Evolutionary conservation across 2,797 vertebrate species (phyloP), one percentile per base, ranked within the genome.

Genomic region (Pagetopsis macropterus): DNA sequence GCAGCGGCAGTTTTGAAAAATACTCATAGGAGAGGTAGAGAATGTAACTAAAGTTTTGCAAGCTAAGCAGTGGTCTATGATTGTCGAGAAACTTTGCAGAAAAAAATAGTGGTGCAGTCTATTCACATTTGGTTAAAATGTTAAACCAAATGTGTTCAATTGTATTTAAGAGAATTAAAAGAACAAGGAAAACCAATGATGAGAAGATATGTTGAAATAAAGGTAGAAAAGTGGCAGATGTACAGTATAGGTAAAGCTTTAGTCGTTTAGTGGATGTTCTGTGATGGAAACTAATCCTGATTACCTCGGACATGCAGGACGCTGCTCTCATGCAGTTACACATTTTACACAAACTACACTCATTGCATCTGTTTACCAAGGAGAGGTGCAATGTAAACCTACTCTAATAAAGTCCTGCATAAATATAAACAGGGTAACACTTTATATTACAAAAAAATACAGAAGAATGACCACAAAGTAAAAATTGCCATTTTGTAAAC

Each of bases 241-340:
- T 17, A n/a, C n/a, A n/a, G n/a, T n/a, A 27, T 73, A 76, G 55
- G 49, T 63, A 67, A 84, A 76, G 71, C 75, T 67, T 56, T 21
- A 37, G 61, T 75, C 73, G 86, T 67, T 56, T 21, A 37, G 61
- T 73, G 75, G 87, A 83, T 89, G 87, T 92, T 81, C 87, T 88
- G 87, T 87, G 82, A 91, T 17, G 52, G 83, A 64, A 65, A 83
- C 69, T 92, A 78, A 93, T 91, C 92, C 90, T 88, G 87, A 89
- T 92, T 72, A 87, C 17, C 74, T 81, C 37, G 70, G 90, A 86
- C 71, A 21, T n/a, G 12, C 52, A 64, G 76, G 27, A 70, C 44
- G 71, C n/a, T 45, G 59, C 21, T 55, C 51, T 57, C 48, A 59
- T 37, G 3, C 45, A 21, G 2, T n/a, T 46, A 27, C 44, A 0